Base-by-base conservation (phyloP, 2,113 vertebrate species). In the Phalacrocorax brasilianus region DNA sequence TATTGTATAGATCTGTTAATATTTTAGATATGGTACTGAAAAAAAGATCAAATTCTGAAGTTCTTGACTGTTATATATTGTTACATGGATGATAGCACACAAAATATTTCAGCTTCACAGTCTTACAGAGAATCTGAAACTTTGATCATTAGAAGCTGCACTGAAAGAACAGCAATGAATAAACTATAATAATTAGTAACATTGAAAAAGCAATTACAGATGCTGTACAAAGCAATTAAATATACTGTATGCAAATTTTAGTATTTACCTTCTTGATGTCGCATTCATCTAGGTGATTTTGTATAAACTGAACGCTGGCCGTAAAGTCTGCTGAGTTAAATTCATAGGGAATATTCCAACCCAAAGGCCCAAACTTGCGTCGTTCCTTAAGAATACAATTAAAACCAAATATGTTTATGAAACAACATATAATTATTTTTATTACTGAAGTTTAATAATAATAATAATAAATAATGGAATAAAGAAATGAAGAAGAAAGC, bases 341-440 rank as follows among this genome's bases (percentile, higher is more conserved):
- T 90, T 98, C 98, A 76, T 98, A 98, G 20, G 98, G 98, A 97
- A 98, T 98, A 94, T 98, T 98, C 98, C 98, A 98, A 33, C 98
- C 98, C 88, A 98, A 97, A 71, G 98, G 98, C 45, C 98, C 98
- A 96, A 98, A 98, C 74, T 98, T 98, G 20, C 98, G 96, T 33
- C 98, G 96, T 42, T 98, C 98, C 98, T 98, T 96, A 80, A 79
- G 89, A 94, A 97, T 42, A 97, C 20, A 90, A 89, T 85, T 63
- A 49, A 96, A 94, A 91, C 3, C 38, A 94, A 90, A 26, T 20
- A 61, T 12, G 11, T 32, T 92, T 83, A 83, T 62, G 24, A 82
- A 95, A 59, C 13, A 74, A 65, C 3, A 33, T 52, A 24, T 14
- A 18, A n/a, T 79, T 84, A 89, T 75, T 73, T 56, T 80, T 23